Conservation (phyloP, 2,888 invertebrate genomes). For the Calameuta idolon region DNA sequence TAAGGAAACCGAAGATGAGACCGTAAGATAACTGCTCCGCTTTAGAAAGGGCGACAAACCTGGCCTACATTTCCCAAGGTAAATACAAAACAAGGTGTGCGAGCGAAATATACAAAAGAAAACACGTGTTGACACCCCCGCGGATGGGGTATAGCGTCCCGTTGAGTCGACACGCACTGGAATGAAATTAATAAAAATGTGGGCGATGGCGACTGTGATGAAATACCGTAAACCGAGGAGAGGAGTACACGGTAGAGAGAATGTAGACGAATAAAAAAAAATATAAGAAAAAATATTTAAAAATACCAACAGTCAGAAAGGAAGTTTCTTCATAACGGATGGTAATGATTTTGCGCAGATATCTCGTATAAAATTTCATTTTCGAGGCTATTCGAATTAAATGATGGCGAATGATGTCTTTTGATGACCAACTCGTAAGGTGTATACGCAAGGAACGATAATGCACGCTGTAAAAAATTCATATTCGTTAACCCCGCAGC, state of each 20-base stretch:
- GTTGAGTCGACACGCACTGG: not conserved
- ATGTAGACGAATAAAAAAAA: not conserved
- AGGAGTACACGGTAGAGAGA: not conserved
- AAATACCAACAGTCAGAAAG: not conserved
- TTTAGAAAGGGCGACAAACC: not conserved
- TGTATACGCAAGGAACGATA: not conserved
- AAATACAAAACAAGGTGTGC: not conserved
- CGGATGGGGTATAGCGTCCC: not conserved
- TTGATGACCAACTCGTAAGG: not conserved
- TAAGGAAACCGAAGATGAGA: not conserved
- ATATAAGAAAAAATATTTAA: not conserved
- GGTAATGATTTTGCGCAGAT: not conserved
- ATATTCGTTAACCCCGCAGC: not conserved
- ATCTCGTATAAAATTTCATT: not conserved
- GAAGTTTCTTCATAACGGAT: not conserved
- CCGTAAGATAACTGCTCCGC: not conserved
- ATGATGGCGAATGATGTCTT: not conserved
- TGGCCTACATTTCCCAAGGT: not conserved
- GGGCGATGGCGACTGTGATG: not conserved
- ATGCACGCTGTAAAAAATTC: not conserved
- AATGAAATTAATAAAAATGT: not conserved
- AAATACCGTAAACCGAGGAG: not conserved
- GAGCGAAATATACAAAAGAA: not conserved
- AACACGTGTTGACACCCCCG: conserved; percentile 6
- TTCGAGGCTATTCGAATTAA: not conserved